Base-by-base conservation (phyloP, 2,113 vertebrate genomes). In the Picathartes gymnocephalus region DNA sequence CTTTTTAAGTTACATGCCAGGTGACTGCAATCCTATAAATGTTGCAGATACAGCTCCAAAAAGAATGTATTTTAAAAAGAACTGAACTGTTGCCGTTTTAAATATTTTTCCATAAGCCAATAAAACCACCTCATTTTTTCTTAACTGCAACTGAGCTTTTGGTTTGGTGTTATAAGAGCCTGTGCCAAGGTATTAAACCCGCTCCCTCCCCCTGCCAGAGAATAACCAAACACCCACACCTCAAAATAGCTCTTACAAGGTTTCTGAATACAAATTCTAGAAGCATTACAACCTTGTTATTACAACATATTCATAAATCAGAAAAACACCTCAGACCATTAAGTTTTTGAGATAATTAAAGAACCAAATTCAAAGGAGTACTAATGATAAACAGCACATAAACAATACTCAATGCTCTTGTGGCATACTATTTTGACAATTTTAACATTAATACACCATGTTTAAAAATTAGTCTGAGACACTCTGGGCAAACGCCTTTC, bases 91-190 rank as follows among this genome's bases (percentile, higher is more conserved):
- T 58, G 13, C 7, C 0, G 4, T 54, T 84, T 48, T 37, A 9
- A 86, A 21, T 71, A 81, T 40, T 91, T 51, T 71, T 88, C 30
- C 65, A 13, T 7, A 69, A 42, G 28, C 10, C 10, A 54, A 80
- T 58, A 79, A 35, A 11, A 3, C 0, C 0, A 0, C 9, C 62
- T 18, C 53, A 25, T 13, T 27, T 62, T 73, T 84, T 19, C 19
- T 8, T 28, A 85, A 76, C 8, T 19, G 70, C 20, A 88, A 8
- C 18, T 11, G 61, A 80, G 50, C n/a, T 68, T 95, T 78, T 35
- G 25, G 44, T 94, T 51, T 48, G 31, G 70, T 33, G 3, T 58
- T 58, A 0, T 10, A 76, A 53, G 22, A 76, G 15, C 17, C 31
- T 81, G n/a, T 37, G 23, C 42, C 54, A 79, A 60, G 25, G 11